Evolutionary conservation across 2,888 invertebrate genomes (phyloP), one percentile per base, ranked within the genome.

Genomic region (Clanis bilineata): DNA sequence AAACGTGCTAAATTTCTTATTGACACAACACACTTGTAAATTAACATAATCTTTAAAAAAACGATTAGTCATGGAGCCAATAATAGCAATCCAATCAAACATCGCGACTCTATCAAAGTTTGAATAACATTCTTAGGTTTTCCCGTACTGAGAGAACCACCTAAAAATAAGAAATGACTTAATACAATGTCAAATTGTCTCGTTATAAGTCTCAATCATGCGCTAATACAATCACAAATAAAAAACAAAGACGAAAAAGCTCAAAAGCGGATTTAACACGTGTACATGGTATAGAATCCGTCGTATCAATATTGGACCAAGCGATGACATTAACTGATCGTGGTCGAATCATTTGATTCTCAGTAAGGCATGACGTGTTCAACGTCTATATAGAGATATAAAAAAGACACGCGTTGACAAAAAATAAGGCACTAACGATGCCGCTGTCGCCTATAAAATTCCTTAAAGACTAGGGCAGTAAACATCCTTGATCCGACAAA

Each of bases 171-270:
- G 74, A 80, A 84, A 83, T 90, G 88, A 92, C 83, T 83, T 83
- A 88, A 88, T 83, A 79, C 76, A 68, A 71, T 78, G 83, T 82
- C 83, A 85, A 89, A 90, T 85, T 87, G 81, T 88, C 84, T 85
- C 85, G 80, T 80, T 78, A 84, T 81, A 88, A 86, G 77, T 91
- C 85, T 89, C 91, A 86, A 90, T 87, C 87, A 83, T 79, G 80
- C 81, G 90, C 86, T 91, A 91, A 92, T 88, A 80, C 80, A 85
- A 86, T 77, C 77, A 80, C 86, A 89, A 87, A 90, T 73, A 90
- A 84, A 85, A 86, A 84, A 79, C 74, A 76, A 77, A 71, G 71
- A 64, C 68, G 72, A 84, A 85, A 87, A 86, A 83, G 74, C 70
- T 78, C 66, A 80, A 78, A 90, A 74, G 83, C 90, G 91, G 92